A percentile compares a stretch with the other conserved stretches of the same genome.
These are phyloP conservation scores for Rhingia rostrata DNA, from an alignment of 2,888 invertebrate genomes.

Conservation along the genomic window DNA sequence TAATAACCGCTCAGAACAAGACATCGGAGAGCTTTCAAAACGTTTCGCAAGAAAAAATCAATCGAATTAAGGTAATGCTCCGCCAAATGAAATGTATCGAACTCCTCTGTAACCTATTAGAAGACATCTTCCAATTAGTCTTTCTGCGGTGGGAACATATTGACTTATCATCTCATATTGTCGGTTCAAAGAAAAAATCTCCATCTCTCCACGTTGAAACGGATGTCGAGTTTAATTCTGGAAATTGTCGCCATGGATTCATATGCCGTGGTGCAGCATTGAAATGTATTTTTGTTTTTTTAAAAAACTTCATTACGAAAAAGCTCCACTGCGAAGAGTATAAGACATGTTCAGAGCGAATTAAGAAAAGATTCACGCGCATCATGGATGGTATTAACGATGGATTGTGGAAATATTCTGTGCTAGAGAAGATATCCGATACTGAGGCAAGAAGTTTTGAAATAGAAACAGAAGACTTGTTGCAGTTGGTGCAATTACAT, in stretches of 20 bases:
- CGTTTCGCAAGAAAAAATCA: conserved; percentile 76
- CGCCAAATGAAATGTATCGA: conserved; percentile 79
- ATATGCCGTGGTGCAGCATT: conserved; percentile 78
- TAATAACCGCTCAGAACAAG: conserved; percentile 77
- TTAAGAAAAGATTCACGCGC: conserved; percentile 78
- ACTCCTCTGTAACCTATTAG: conserved; percentile 78
- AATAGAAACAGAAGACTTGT: conserved; percentile 79
- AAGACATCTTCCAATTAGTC: conserved; percentile 80
- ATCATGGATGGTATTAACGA: conserved; percentile 80
- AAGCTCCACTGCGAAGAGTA: conserved; percentile 81
- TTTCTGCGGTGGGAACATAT: conserved; percentile 82
- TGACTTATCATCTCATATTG: conserved; percentile 6
- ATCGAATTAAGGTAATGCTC: conserved; percentile 77
- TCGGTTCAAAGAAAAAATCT: conserved; percentile 21
- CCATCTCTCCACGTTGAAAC: conserved; percentile 65
- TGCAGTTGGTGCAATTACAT: conserved; percentile 80
- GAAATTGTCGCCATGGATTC: conserved; percentile 77
- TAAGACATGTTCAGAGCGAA: conserved; percentile 77
- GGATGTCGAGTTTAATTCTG: conserved; percentile 1
- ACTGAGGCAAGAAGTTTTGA: conserved; percentile 68
- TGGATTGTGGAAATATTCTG: conserved; percentile 80
- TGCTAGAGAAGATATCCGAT: conserved; percentile 79
- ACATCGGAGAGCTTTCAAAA: conserved; percentile 44
- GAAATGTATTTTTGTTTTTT: conserved; percentile 78
- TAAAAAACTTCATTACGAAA: conserved; percentile 80